These are phyloP conservation scores for Drosophila subquinaria DNA, from an alignment of 2,888 invertebrate genomes.

Conservation along the genomic window DNA sequence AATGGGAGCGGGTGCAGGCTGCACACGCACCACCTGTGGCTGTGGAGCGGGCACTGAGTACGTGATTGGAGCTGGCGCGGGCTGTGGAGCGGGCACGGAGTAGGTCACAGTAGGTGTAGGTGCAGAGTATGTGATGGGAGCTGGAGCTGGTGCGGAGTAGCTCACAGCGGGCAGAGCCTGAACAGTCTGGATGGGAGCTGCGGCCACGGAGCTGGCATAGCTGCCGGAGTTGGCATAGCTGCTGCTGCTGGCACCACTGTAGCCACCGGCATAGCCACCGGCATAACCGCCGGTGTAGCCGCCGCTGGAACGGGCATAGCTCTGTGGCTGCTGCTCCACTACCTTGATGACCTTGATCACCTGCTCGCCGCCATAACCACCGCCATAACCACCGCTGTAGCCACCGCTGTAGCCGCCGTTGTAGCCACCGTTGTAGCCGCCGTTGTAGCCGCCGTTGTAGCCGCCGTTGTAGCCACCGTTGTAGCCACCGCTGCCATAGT, in stretches of 20 bases:
- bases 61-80: slow-evolving; percentile 40
- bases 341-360: slow-evolving; percentile 80
- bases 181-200: slow-evolving; percentile 23
- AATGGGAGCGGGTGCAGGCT: slow-evolving; percentile 33
- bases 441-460: slow-evolving; percentile 41
- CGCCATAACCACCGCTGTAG: slow-evolving; percentile 39
- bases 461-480: slow-evolving; percentile 34
- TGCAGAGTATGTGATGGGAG: slow-evolving; percentile 42
- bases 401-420: slow-evolving; percentile 41
- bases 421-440: slow-evolving; percentile 22
- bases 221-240: slow-evolving; percentile 59
- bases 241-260: slow-evolving; percentile 40
- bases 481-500: slow-evolving; percentile 36
- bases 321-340: slow-evolving; percentile 72
- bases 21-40: slow-evolving; percentile 27
- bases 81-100: slow-evolving; percentile 48
- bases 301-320: slow-evolving; percentile 41
- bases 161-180: slow-evolving; percentile 43
- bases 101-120: slow-evolving; percentile 38
- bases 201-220: slow-evolving; percentile 44
- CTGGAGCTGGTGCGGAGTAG: slow-evolving; percentile 38
- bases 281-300: slow-evolving; percentile 47
- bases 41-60: slow-evolving; percentile 45
- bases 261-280: slow-evolving; percentile 46
- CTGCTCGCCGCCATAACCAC: slow-evolving; percentile 56